Conservation (phyloP, 1,140 invertebrate genomes). For the Brachionus rubens region DNA sequence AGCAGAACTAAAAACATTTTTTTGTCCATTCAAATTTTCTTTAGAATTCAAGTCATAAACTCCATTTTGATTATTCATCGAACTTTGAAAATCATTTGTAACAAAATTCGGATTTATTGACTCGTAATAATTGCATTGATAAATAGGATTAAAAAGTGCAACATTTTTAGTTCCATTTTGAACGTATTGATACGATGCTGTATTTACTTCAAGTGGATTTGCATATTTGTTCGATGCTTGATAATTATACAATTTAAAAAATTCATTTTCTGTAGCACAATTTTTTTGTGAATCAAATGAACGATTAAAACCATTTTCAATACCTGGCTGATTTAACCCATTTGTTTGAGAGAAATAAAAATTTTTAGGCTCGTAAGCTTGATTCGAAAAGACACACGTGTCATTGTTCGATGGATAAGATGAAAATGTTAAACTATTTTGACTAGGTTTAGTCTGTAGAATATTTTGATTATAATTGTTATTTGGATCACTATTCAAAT, state of each 20-base stretch:
- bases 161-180: background rate
- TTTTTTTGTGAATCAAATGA: background rate
- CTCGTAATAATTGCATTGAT: slow-evolving; percentile 14
- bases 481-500: background rate
- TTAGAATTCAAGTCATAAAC: too few relatives aligned
- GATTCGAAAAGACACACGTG: background rate
- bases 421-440: background rate
- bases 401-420: background rate
- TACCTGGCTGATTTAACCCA: too few relatives aligned
- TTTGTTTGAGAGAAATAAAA: too few relatives aligned
- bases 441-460: slow-evolving; percentile 1
- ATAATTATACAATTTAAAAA: background rate
- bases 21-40: too few relatives aligned
- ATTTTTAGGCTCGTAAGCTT: background rate
- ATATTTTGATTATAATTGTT: slow-evolving; percentile 10
- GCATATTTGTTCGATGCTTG: background rate
- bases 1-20: background rate
- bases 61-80: background rate
- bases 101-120: background rate
- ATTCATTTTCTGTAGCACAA: background rate
- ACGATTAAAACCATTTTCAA: too few relatives aligned
- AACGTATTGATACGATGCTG: background rate
- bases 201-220: background rate
- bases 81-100: background rate
- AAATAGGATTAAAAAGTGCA: slow-evolving; percentile 24